These are phyloP conservation scores for Neopelma chrysocephalum DNA, from an alignment of 2,797 vertebrate genomes.

Conservation along the genomic window DNA sequence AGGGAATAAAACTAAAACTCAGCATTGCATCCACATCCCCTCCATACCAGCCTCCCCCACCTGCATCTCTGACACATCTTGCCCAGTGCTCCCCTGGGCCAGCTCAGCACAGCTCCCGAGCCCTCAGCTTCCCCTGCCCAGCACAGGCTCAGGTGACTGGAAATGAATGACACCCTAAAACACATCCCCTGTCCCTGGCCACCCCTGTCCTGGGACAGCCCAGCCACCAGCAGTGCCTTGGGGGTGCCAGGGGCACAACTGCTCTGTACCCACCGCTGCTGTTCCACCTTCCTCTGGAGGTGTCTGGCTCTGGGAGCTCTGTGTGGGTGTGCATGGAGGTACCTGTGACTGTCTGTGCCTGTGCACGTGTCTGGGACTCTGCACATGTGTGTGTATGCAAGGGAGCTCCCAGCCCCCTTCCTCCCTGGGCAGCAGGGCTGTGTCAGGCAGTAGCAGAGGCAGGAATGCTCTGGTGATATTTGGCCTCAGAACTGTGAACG, in stretches of 20 bases:
- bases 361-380: neutral
- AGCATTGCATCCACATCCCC: neutral
- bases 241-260: neutral
- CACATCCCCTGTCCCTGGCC: neutral
- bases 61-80: accelerated
- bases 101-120: neutral
- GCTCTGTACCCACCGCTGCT: neutral
- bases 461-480: neutral
- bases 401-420: neutral
- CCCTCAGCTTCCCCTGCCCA: neutral
- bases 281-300: neutral
- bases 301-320: neutral
- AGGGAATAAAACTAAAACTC: neutral
- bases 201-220: neutral
- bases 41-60: accelerated
- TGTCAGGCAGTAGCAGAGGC: neutral
- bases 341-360: no score
- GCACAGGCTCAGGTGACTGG: accelerated
- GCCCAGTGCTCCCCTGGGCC: neutral
- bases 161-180: neutral
- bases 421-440: neutral
- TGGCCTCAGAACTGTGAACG: accelerated
- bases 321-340: neutral
- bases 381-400: no score
- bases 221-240: no score